Percentiles rank a stretch among this genome's conserved stretches.
These are phyloP conservation scores for Cirrhinus mrigala DNA, from an alignment of 2,797 vertebrate species.

Conservation along the genomic window DNA sequence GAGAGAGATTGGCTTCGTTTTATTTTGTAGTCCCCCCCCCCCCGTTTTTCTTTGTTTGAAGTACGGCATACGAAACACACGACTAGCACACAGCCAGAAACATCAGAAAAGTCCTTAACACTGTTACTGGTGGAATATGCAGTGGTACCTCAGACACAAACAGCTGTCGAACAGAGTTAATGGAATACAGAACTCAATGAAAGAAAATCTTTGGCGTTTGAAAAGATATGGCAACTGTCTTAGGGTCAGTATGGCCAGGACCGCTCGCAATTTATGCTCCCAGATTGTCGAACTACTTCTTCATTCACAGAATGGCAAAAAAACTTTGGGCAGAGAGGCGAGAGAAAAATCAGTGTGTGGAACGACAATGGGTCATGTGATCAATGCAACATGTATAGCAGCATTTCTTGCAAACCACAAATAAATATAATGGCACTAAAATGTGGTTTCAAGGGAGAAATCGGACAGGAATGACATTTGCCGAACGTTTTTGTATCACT, in stretches of 20 bases:
- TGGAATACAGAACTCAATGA: slow-evolving; percentile 68
- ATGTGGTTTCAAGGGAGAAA: slow-evolving; percentile 53
- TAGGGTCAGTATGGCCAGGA: slow-evolving; percentile 63
- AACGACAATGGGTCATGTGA: slow-evolving; percentile 70
- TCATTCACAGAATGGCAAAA: slow-evolving; percentile 67
- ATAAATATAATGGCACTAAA: slow-evolving; percentile 68
- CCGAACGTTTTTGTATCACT: slow-evolving; percentile 31
- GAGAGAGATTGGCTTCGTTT: slow-evolving; percentile 49
- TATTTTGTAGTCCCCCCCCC: neutral
- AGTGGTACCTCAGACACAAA: slow-evolving; percentile 46
- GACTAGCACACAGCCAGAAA: slow-evolving; percentile 49
- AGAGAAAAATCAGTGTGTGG: slow-evolving; percentile 38
- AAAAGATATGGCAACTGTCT: slow-evolving; percentile 84
- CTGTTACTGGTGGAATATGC: slow-evolving; percentile 29
- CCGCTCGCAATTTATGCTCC: slow-evolving; percentile 41
- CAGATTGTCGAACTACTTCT: slow-evolving; percentile 84
- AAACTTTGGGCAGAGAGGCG: slow-evolving; percentile 49
- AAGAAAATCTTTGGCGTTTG: slow-evolving; percentile 86
- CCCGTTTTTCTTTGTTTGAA: slow-evolving; percentile 38
- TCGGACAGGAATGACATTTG: slow-evolving; percentile 36
- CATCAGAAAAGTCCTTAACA: slow-evolving; percentile 39
- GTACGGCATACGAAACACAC: slow-evolving; percentile 48
- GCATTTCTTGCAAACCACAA: slow-evolving; percentile 77
- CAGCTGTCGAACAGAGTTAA: slow-evolving; percentile 42
- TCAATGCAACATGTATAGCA: slow-evolving; percentile 81